Evolutionary conservation across 2,797 vertebrate genomes (phyloP).

Genomic region (Anolis apletophallus): DNA sequence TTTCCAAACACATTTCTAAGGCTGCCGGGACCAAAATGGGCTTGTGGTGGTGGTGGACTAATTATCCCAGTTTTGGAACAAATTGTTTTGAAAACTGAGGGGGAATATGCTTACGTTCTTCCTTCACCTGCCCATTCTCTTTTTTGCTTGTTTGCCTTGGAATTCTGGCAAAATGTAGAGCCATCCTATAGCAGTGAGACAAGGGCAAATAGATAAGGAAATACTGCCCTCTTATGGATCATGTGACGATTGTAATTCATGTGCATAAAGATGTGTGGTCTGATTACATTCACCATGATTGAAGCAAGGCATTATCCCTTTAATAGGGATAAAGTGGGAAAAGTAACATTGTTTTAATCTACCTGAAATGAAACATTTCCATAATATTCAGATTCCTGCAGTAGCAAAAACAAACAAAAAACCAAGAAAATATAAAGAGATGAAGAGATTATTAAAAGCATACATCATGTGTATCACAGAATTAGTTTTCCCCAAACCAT

Average conservation of each 20-base stretch:
- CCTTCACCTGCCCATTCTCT: neutral
- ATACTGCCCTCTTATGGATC: constrained; percentile 34
- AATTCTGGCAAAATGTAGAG: neutral
- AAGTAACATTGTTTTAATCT: neutral
- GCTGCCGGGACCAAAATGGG: neutral
- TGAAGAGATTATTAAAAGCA: neutral
- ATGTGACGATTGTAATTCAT: neutral
- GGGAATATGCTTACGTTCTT: neutral
- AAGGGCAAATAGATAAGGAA: constrained; percentile 4
- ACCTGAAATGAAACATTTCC: neutral
- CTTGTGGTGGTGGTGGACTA: neutral
- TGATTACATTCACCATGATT: neutral
- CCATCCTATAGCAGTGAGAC: neutral
- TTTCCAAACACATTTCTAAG: neutral
- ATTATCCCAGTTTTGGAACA: neutral
- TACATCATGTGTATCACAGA: neutral
- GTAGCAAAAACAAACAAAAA: neutral
- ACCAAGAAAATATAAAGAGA: neutral
- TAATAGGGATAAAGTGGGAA: neutral
- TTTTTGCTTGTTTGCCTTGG: neutral
- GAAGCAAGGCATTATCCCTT: neutral
- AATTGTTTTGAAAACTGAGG: neutral
- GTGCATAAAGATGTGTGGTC: neutral
- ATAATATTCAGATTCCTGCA: neutral
- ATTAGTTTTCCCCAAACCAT: neutral